Evolutionary conservation across 2,113 vertebrate species (phyloP).

Genomic region (Menura novaehollandiae): DNA sequence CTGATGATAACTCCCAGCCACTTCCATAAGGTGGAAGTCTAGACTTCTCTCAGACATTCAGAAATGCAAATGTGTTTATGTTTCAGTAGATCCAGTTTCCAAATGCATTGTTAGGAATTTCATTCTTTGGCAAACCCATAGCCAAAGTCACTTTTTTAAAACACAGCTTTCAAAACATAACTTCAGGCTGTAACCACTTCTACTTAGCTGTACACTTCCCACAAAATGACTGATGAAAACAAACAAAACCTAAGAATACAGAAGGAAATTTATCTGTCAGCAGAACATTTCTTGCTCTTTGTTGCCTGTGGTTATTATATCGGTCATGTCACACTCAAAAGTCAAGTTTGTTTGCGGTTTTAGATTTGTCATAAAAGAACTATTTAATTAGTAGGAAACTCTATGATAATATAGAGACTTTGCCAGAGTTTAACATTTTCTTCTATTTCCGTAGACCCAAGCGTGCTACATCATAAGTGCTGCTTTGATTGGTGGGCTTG

Average conservation of each 20-base stretch:
- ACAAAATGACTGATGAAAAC: not conserved
- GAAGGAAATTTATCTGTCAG: not conserved
- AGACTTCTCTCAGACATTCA: not conserved
- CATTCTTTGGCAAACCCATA: not conserved
- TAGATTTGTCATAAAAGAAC: not conserved
- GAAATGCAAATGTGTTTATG: not conserved
- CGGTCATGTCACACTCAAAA: not conserved
- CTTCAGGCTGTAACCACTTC: not conserved
- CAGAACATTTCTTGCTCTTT: not conserved
- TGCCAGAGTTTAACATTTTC: not conserved
- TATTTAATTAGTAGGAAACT: not conserved
- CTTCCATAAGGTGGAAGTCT: not conserved
- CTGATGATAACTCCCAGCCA: not conserved
- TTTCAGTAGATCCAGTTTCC: not conserved
- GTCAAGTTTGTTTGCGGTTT: not conserved
- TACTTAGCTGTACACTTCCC: not conserved
- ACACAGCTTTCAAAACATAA: not conserved
- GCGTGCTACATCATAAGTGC: not conserved
- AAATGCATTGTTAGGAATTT: not conserved
- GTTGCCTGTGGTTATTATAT: not conserved
- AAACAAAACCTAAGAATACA: not conserved
- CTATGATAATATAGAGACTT: not conserved
- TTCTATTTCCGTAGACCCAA: not conserved
- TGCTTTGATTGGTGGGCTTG: not conserved
- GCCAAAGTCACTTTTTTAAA: not conserved